Base-by-base conservation (phyloP, 2,797 vertebrate species). In the Eulemur rubriventer region DNA sequence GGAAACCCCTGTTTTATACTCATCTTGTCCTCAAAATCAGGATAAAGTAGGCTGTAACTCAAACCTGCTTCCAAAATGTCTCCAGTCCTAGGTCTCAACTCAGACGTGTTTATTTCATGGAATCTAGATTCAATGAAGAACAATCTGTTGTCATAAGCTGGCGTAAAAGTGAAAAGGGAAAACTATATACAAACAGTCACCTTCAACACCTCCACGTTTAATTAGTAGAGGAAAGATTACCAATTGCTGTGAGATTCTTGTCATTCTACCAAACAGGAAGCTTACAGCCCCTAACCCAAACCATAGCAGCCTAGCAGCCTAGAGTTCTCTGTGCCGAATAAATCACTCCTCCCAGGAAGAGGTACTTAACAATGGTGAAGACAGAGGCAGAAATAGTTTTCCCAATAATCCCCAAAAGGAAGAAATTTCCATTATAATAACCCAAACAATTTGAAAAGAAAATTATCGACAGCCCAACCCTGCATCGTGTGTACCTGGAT, bases 401-500 rank as follows among this genome's bases (percentile, higher is more conserved):
- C 35, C 30, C 26, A 65, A 43, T 48, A 90, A 70, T 50, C 33
- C 30, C 30, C n/a, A 33, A 57, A 61, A n/a, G 46, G 65, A 81
- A 59, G 65, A 80, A 20, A 8, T 88, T 92, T 87, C 35, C 50
- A 70, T 82, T 72, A 81, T 75, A 96, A 50, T 16, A 81, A 81
- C 28, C 4, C 10, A 67, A 95, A 96, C 12, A 86, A 38, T 73
- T 57, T 94, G 55, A 86, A 52, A 89, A 89, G 55, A 95, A 93
- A 91, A 91, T 89, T 35, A 43, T 61, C 18, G 22, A 86, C 12
- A 82, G 2, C 17, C 43, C 48, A 86, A 59, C 2, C 8, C 9
- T 91, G 20, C 48, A 84, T 96, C 20, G 24, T 84, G 14, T 52
- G 69, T 79, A 28, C 11, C 26, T 70, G 28, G 20, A 81, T 70